Evolutionary conservation across 2,888 invertebrate genomes (phyloP).

Genomic region (Brenthis ino): DNA sequence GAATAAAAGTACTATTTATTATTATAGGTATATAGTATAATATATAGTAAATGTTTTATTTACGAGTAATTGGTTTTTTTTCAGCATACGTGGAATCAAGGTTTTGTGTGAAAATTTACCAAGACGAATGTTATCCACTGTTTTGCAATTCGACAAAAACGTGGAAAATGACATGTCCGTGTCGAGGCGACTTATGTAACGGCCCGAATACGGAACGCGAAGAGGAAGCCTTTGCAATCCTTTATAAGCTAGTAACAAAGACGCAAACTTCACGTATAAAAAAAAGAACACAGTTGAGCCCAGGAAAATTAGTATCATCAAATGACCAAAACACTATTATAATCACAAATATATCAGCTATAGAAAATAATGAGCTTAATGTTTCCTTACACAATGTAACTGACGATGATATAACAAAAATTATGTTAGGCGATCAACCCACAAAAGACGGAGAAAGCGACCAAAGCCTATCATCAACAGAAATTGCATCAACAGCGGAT

Average conservation of each 20-base stretch:
- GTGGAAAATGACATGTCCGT: constrained; percentile 73
- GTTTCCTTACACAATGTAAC: constrained; percentile 20
- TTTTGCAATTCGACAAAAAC: constrained; percentile 71
- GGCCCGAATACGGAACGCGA: constrained; percentile 66
- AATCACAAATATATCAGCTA: constrained; percentile 43
- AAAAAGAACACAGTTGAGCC: constrained; percentile 40
- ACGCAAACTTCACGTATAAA: constrained; percentile 43
- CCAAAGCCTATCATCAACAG: constrained; percentile 23
- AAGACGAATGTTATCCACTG: constrained; percentile 72
- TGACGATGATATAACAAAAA: constrained; percentile 38
- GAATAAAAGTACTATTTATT: too few relatives aligned
- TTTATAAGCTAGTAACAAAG: constrained; percentile 44
- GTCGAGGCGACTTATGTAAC: constrained; percentile 72
- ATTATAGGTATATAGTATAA: too few relatives aligned
- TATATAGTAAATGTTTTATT: background rate
- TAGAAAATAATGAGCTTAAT: constrained; percentile 36
- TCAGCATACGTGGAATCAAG: constrained; percentile 71
- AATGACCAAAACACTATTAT: constrained; percentile 37
- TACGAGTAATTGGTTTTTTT: constrained; percentile 35
- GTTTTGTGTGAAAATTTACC: constrained; percentile 71
- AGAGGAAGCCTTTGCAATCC: constrained; percentile 58
- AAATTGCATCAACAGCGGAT: constrained; percentile 29
- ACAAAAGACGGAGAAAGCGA: constrained; percentile 19
- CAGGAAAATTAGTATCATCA: constrained; percentile 35
- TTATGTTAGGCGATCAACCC: constrained; percentile 33